These are phyloP conservation scores for Reticulitermes speratus DNA, from an alignment of 1,140 invertebrate genomes.

Conservation along the genomic window DNA sequence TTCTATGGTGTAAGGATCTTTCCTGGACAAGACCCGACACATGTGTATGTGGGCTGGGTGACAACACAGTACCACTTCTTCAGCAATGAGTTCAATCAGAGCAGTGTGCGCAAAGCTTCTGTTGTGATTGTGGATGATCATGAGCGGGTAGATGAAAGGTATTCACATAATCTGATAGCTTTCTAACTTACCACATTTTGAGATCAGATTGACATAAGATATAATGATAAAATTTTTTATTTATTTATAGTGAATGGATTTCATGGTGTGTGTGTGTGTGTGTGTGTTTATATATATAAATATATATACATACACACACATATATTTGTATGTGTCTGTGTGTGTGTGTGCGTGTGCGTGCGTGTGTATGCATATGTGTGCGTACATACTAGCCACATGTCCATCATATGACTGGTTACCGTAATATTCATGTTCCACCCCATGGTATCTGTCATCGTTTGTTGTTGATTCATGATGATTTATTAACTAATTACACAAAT, in stretches of 20 bases:
- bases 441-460: too few species aligned
- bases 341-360: too few species aligned
- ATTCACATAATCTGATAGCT: slow-evolving; percentile 37
- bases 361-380: too few species aligned
- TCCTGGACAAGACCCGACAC: slow-evolving; percentile 95
- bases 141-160: slow-evolving; percentile 70
- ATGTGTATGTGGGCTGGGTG: slow-evolving; percentile 99
- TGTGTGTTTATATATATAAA: too few species aligned
- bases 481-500: too few species aligned
- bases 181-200: not conserved
- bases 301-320: too few species aligned
- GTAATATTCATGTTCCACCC: too few species aligned
- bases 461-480: too few species aligned
- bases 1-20: slow-evolving; percentile 93
- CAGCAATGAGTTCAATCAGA: slow-evolving; percentile 87
- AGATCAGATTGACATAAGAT: not conserved
- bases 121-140: slow-evolving; percentile 83
- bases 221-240: not conserved
- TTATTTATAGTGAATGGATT: not conserved
- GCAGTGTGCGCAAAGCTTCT: slow-evolving; percentile 79
- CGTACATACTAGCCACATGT: too few species aligned
- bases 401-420: too few species aligned
- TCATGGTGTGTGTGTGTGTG: too few species aligned
- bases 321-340: too few species aligned
- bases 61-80: slow-evolving; percentile 94